A percentile compares a stretch with the other conserved stretches of the same genome.
These are phyloP conservation scores for Steinernema scapterisci DNA, from an alignment of 2,888 invertebrate species.

Conservation along the genomic window DNA sequence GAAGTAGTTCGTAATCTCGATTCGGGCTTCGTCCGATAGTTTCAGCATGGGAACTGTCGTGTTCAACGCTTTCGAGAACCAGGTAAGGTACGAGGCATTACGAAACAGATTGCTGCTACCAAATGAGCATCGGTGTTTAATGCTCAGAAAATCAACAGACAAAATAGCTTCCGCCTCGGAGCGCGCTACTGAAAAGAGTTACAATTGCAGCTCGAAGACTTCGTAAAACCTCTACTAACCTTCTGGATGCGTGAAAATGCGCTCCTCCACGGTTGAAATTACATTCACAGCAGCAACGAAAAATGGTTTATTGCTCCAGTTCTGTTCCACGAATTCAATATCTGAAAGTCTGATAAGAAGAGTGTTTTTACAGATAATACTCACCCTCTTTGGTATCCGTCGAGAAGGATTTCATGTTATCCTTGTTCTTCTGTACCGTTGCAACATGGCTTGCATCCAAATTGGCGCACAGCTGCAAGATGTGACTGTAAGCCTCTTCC, in stretches of 20 bases:
- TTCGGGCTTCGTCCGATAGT: background rate
- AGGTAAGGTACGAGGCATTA: background rate
- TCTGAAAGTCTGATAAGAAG: background rate
- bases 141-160: too few relatives aligned
- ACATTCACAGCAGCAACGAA: background rate
- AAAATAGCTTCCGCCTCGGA: too few relatives aligned
- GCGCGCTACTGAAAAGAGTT: too few relatives aligned
- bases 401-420: background rate
- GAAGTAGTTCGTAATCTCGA: background rate
- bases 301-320: background rate
- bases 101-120: too few relatives aligned
- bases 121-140: too few relatives aligned
- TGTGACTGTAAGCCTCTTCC: constrained; percentile 35
- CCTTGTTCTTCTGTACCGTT: constrained; percentile 36
- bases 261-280: background rate
- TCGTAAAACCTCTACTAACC: background rate
- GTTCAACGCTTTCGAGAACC: background rate
- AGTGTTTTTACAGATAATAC: background rate
- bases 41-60: background rate
- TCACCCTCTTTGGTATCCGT: background rate
- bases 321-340: background rate
- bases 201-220: too few relatives aligned
- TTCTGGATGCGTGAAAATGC: background rate
- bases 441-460: constrained; percentile 37
- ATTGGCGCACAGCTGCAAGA: constrained; percentile 44